A percentile compares a stretch with the other conserved stretches of the same genome.
Evolutionary conservation across 2,888 invertebrate genomes (phyloP).

Genomic region (Tetragonula carbonaria): DNA sequence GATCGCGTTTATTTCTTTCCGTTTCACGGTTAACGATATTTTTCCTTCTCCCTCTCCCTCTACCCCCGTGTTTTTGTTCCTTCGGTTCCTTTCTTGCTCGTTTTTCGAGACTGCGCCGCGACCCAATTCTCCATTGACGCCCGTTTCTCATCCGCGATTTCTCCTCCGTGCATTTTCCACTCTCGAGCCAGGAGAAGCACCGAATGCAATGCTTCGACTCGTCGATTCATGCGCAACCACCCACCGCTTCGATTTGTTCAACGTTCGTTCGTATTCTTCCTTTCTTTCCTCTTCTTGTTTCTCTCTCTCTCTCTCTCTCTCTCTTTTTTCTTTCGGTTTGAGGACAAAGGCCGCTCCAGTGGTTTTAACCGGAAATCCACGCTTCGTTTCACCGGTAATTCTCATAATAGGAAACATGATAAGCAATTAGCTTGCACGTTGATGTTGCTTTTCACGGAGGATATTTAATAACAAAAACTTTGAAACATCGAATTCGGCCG

Average conservation of each 20-base stretch:
- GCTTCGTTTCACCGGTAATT: neutral
- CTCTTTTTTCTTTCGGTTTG: fast-evolving
- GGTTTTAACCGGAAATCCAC: neutral
- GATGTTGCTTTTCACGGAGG: neutral
- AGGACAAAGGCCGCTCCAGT: neutral
- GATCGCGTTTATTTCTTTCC: conserved; percentile 24
- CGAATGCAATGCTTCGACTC: neutral
- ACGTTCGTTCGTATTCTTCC: neutral
- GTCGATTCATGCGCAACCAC: neutral
- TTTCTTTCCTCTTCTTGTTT: neutral
- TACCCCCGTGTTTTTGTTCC: conserved; percentile 15
- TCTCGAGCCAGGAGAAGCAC: neutral
- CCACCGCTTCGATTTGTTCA: neutral
- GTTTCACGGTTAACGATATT: conserved; percentile 24
- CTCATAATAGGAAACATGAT: neutral
- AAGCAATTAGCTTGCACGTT: neutral
- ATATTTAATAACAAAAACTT: too few relatives aligned
- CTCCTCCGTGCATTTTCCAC: conserved; percentile 13
- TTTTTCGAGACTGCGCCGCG: conserved; percentile 20
- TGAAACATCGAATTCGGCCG: too few relatives aligned
- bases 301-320: neutral
- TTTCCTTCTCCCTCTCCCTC: too few relatives aligned
- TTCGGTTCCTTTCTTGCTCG: conserved; percentile 7
- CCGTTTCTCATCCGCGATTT: conserved; percentile 36
- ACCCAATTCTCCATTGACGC: conserved; percentile 36